Conservation (phyloP, 2,113 vertebrate species). For the Toxotes chatareus region DNA sequence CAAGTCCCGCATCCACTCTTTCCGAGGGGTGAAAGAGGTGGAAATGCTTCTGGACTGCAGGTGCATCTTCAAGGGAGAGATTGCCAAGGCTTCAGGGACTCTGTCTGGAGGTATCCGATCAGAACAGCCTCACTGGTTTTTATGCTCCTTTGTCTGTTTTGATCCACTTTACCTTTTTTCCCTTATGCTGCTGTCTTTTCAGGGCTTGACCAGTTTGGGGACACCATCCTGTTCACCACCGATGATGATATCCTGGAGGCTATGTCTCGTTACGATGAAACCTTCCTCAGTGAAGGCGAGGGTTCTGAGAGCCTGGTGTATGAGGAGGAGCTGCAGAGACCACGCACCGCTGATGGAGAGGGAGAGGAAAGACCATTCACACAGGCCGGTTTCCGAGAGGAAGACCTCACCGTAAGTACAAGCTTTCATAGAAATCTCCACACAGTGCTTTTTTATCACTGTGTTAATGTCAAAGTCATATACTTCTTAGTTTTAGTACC, state of each 20-base stretch:
- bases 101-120: conserved; percentile 89
- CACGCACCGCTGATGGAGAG: conserved; percentile 91
- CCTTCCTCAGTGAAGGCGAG: conserved; percentile 83
- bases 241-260: conserved; percentile 97
- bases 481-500: neutral
- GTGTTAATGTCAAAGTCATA: neutral
- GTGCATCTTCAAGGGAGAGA: conserved; percentile 95
- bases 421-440: neutral
- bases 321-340: conserved; percentile 90
- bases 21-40: conserved; percentile 92
- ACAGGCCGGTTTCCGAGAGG: conserved; percentile 86
- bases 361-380: conserved; percentile 93
- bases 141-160: neutral
- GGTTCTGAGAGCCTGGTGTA: conserved; percentile 68
- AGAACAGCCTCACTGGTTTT: neutral
- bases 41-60: conserved; percentile 89
- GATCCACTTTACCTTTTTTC: neutral
- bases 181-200: neutral
- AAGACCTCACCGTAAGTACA: conserved; percentile 78
- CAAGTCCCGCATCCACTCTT: conserved; percentile 97
- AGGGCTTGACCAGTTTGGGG: conserved; percentile 96
- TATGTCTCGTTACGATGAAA: conserved; percentile 91
- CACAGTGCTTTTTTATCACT: neutral
- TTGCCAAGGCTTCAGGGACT: conserved; percentile 96
- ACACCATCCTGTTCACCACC: conserved; percentile 95